These are phyloP conservation scores for Lethrus apterus DNA, from an alignment of 1,140 invertebrate genomes.

Conservation along the genomic window DNA sequence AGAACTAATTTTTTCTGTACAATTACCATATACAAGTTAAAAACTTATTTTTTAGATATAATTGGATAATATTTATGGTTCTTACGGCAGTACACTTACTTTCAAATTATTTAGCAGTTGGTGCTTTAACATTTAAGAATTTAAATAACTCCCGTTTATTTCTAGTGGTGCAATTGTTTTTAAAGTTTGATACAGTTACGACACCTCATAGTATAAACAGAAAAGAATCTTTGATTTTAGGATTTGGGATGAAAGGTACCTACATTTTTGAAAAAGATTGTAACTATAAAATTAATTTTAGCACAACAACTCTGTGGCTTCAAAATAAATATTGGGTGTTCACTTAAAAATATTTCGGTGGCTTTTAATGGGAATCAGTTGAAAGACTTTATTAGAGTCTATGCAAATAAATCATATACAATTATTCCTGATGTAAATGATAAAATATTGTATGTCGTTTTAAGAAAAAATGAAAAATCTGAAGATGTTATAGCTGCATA, in stretches of 20 bases:
- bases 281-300: conserved; percentile 30
- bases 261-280: conserved; percentile 9
- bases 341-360: conserved; percentile 45
- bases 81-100: conserved; percentile 77
- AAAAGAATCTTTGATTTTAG: conserved; percentile 52
- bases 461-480: conserved; percentile 40
- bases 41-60: conserved; percentile 41
- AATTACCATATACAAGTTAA: no score
- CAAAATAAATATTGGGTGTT: conserved; percentile 45
- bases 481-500: conserved; percentile 47
- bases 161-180: conserved; percentile 56
- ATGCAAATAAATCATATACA: conserved; percentile 43
- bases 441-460: conserved; percentile 43
- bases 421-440: conserved; percentile 42
- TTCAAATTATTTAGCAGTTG: conserved; percentile 81
- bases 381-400: conserved; percentile 36
- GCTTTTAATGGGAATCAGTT: conserved; percentile 36
- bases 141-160: conserved; percentile 73
- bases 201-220: conserved; percentile 47
- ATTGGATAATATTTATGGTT: conserved; percentile 61
- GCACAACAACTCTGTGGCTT: conserved; percentile 46
- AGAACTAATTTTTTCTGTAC: no score
- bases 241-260: conserved; percentile 42
- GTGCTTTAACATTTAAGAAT: conserved; percentile 60
- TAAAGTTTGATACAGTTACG: conserved; percentile 44